Percentiles rank a stretch among this genome's conserved stretches.
These are phyloP conservation scores for Branchellion lobata DNA, from an alignment of 2,888 invertebrate genomes.

Conservation along the genomic window DNA sequence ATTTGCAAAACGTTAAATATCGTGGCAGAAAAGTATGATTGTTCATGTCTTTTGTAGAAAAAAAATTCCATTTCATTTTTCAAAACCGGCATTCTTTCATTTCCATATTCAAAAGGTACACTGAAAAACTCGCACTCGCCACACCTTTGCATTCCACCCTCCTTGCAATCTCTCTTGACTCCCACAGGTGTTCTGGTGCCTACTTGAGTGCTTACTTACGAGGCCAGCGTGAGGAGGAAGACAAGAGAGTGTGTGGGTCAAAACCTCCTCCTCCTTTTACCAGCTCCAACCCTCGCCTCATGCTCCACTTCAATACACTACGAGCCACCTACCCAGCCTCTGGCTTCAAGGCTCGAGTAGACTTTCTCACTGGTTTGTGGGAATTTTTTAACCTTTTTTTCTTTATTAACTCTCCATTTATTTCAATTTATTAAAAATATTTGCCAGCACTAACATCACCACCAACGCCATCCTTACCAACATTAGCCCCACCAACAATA, in stretches of 20 bases:
- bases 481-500: too few relatives aligned
- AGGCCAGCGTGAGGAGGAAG: constrained; percentile 53
- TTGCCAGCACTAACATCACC: background rate
- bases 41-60: too few relatives aligned
- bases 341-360: constrained; percentile 85
- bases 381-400: background rate
- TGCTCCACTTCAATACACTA: constrained; percentile 85
- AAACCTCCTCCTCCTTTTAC: constrained; percentile 75
- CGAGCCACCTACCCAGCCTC: constrained; percentile 67
- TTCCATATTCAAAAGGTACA: too few relatives aligned
- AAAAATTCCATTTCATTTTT: too few relatives aligned
- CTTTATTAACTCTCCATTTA: background rate
- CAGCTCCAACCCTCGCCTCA: constrained; percentile 86
- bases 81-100: too few relatives aligned
- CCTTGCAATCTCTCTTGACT: too few relatives aligned
- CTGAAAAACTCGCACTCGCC: background rate
- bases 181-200: constrained; percentile 57
- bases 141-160: background rate
- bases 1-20: too few relatives aligned
- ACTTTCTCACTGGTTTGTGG: constrained; percentile 78
- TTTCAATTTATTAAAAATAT: background rate
- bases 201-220: constrained; percentile 56
- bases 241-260: constrained; percentile 77
- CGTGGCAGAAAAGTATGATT: too few relatives aligned
- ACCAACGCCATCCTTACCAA: too few relatives aligned